Evolutionary conservation across 2,888 invertebrate species (phyloP).

Genomic region (Drosophila neonasuta): DNA sequence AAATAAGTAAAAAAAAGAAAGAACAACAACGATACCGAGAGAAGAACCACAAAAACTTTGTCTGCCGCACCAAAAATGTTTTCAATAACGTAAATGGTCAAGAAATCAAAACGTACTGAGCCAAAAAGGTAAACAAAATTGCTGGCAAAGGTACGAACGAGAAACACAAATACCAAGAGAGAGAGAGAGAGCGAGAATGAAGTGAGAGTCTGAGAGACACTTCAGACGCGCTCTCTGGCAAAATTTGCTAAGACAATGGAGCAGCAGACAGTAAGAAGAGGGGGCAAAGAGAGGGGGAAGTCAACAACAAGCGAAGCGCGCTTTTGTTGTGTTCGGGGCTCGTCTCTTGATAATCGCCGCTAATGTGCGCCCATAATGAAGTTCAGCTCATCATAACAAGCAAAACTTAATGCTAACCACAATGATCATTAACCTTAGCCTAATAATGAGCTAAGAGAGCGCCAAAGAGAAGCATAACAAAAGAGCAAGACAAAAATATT

Average conservation of each 20-base stretch:
- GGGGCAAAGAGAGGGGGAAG: background rate
- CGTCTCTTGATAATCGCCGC: slow-evolving; percentile 60
- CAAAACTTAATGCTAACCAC: slow-evolving; percentile 13
- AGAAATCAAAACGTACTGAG: slow-evolving; percentile 76
- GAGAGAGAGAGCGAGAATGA: slow-evolving; percentile 10
- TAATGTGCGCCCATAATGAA: slow-evolving; percentile 57
- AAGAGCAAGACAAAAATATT: slow-evolving; percentile 28
- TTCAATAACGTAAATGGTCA: slow-evolving; percentile 76
- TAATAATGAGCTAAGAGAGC: slow-evolving; percentile 41
- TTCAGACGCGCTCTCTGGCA: slow-evolving; percentile 27
- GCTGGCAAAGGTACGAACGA: slow-evolving; percentile 70
- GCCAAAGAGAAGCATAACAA: slow-evolving; percentile 14
- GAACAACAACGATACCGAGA: slow-evolving; percentile 14
- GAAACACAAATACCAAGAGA: slow-evolving; percentile 22
- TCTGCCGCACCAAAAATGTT: slow-evolving; percentile 55
- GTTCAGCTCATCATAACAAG: slow-evolving; percentile 47
- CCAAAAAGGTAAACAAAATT: slow-evolving; percentile 75
- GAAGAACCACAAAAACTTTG: slow-evolving; percentile 28
- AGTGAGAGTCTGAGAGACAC: slow-evolving; percentile 2
- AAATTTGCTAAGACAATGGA: slow-evolving; percentile 62
- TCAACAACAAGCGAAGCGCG: slow-evolving; percentile 53
- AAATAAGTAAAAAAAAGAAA: slow-evolving; percentile 8
- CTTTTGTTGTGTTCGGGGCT: slow-evolving; percentile 32
- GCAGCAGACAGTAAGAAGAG: slow-evolving; percentile 1
- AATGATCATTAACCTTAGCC: slow-evolving; percentile 25